Evolutionary conservation across 2,888 invertebrate genomes (phyloP).

Genomic region (Clostera curtula): DNA sequence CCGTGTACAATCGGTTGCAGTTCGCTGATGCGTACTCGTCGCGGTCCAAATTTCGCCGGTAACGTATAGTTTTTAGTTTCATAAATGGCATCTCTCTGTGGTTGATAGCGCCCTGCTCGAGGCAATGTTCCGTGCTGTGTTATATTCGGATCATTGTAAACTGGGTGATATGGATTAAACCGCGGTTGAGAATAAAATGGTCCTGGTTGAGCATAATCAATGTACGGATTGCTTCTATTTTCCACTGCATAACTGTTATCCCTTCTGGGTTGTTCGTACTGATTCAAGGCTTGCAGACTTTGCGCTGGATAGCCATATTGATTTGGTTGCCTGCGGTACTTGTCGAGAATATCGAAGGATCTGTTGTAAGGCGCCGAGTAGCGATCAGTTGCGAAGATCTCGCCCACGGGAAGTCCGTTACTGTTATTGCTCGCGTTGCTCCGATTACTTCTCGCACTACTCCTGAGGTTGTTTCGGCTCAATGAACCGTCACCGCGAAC

Average conservation of each 20-base stretch:
- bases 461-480: constrained; percentile 51
- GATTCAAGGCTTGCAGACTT: constrained; percentile 54
- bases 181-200: constrained; percentile 29
- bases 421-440: constrained; percentile 50
- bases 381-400: constrained; percentile 63
- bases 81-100: constrained; percentile 21
- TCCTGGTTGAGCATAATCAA: constrained; percentile 38
- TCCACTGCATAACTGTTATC: constrained; percentile 27
- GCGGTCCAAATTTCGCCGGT: constrained; percentile 44
- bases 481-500: constrained; percentile 66
- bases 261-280: constrained; percentile 40
- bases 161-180: constrained; percentile 33
- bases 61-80: constrained; percentile 46
- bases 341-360: constrained; percentile 55
- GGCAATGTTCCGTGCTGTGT: constrained; percentile 45
- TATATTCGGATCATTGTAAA: constrained; percentile 37
- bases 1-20: constrained; percentile 54
- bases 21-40: constrained; percentile 64
- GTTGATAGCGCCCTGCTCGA: constrained; percentile 23
- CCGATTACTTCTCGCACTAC: constrained; percentile 57
- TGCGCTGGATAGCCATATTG: constrained; percentile 59
- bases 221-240: constrained; percentile 42
- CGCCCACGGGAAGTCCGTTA: constrained; percentile 49
- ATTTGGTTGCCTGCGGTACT: constrained; percentile 49
- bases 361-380: constrained; percentile 54